A percentile compares a stretch with the other conserved stretches of the same genome.
Conservation (phyloP, 2,888 invertebrate species). For the Strigamia crassipes region DNA sequence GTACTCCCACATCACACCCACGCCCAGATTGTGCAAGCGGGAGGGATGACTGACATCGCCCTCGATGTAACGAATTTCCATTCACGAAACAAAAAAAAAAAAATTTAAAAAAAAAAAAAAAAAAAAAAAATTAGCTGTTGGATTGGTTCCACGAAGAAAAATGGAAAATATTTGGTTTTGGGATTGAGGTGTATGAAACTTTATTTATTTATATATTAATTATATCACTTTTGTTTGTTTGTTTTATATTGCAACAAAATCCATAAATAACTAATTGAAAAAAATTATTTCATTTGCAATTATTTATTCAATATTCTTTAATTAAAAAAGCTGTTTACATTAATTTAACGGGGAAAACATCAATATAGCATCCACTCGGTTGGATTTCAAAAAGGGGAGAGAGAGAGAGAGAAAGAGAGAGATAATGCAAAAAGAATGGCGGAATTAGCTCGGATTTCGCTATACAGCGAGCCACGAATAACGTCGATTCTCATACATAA, state of each 20-base stretch:
- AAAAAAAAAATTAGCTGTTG: not conserved
- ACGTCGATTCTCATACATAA: no score
- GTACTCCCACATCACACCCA: slow-evolving; percentile 21
- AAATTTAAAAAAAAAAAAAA: not conserved
- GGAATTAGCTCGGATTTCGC: not conserved
- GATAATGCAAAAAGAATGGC: not conserved
- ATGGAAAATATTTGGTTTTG: not conserved
- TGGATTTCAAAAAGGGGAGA: not conserved
- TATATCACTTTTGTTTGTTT: no score
- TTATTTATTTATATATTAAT: no score
- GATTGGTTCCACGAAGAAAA: not conserved
- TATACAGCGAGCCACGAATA: not conserved
- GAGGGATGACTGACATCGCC: slow-evolving; percentile 6
- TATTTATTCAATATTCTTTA: not conserved
- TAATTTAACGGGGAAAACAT: not conserved
- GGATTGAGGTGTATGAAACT: not conserved
- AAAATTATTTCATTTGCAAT: not conserved
- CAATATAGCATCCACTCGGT: not conserved
- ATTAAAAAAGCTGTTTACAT: slow-evolving; percentile 11
- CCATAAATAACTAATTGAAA: not conserved
- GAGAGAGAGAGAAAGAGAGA: not conserved
- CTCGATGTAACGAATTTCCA: not conserved
- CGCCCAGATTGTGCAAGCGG: slow-evolving; percentile 11
- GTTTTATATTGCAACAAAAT: not conserved
- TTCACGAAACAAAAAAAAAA: not conserved